These are phyloP conservation scores for Syrphus vitripennis DNA, from an alignment of 2,888 invertebrate species.

Conservation along the genomic window DNA sequence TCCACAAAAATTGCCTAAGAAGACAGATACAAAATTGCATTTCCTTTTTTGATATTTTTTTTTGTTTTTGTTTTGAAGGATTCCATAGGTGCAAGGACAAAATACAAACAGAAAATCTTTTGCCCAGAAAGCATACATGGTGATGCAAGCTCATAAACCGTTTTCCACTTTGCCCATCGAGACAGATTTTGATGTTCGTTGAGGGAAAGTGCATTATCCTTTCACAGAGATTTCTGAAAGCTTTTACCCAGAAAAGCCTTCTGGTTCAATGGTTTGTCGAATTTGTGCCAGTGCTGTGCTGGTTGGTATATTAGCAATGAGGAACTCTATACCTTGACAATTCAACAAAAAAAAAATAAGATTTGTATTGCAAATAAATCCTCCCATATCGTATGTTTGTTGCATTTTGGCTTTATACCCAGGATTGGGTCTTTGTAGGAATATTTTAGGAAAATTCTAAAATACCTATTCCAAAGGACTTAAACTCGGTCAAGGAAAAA, in stretches of 20 bases:
- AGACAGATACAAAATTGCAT: background rate
- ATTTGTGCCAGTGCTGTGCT: background rate
- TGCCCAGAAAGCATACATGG: background rate
- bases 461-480: background rate
- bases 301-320: background rate
- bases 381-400: conserved; percentile 6
- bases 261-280: conserved; percentile 4
- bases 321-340: background rate
- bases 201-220: conserved; percentile 62
- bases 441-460: background rate
- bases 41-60: background rate
- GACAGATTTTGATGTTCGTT: conserved; percentile 58
- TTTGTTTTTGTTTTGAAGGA: no score
- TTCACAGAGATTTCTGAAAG: conserved; percentile 40
- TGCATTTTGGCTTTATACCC: background rate
- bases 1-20: conserved; percentile 18
- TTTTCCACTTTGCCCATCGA: conserved; percentile 56
- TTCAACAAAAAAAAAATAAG: conserved; percentile 5
- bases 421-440: background rate
- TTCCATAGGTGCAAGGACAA: background rate
- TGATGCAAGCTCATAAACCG: conserved; percentile 24
- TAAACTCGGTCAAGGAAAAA: conserved; percentile 21
- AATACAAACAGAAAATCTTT: conserved; percentile 22
- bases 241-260: background rate
- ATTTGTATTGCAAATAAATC: conserved; percentile 7